phyloP scores from a whole-genome alignment of 2,888 invertebrate genomes.

The Pasiphila rectangulata region DNA sequence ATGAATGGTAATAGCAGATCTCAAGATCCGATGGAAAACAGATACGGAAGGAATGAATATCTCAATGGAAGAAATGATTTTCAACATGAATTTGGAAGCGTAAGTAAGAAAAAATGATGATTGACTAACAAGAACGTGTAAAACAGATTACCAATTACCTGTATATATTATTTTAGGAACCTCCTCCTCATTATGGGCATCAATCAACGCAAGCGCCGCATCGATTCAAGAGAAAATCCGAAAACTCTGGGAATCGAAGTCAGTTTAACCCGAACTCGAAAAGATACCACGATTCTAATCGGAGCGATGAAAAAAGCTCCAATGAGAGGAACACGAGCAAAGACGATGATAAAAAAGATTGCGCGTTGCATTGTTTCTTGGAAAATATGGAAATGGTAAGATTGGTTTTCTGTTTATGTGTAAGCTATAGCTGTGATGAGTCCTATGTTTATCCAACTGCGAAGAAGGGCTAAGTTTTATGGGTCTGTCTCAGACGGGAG shows the following conservation, averaged over 20 bases:
- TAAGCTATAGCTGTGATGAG: no score
- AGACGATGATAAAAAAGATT: conserved; percentile 60
- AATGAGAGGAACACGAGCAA: conserved; percentile 50
- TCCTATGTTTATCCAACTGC: no score
- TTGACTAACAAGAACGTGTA: not conserved
- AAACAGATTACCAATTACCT: not conserved
- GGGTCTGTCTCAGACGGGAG: no score
- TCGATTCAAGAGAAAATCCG: conserved; percentile 54
- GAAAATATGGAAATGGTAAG: conserved; percentile 85
- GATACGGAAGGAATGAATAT: conserved; percentile 37
- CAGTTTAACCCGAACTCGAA: conserved; percentile 68
- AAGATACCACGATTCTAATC: conserved; percentile 43
- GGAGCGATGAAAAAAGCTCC: conserved; percentile 49
- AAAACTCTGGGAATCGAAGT: conserved; percentile 68
- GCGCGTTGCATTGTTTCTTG: conserved; percentile 86
- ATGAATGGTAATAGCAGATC: conserved; percentile 27
- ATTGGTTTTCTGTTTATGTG: not conserved
- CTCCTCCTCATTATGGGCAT: conserved; percentile 44
- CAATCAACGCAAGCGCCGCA: conserved; percentile 46
- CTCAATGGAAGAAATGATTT: conserved; percentile 49
- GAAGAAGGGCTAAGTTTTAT: no score
- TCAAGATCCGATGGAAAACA: conserved; percentile 32
- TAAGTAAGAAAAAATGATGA: conserved; percentile 40
- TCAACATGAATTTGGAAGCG: conserved; percentile 52
- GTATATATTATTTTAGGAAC: conserved; percentile 36